Evolutionary conservation across 2,888 invertebrate species (phyloP).

Genomic region (Sympetrum striolatum): DNA sequence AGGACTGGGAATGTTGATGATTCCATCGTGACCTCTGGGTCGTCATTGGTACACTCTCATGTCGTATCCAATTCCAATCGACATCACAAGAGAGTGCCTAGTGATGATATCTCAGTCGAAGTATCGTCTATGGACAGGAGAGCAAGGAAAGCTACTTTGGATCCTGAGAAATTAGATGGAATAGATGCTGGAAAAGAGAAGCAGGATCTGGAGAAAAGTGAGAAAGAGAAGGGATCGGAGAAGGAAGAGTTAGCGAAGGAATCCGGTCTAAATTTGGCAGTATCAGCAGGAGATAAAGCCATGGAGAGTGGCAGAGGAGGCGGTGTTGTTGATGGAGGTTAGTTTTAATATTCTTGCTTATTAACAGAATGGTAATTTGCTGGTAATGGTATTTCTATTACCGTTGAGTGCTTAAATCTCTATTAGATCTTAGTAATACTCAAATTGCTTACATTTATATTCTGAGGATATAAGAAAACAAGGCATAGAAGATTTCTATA

Average conservation of each 20-base stretch:
- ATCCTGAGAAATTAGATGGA: constrained; percentile 21
- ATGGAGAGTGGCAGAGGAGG: constrained; percentile 17
- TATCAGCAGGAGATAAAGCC: constrained; percentile 17
- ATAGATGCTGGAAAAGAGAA: constrained; percentile 38
- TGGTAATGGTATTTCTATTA: background rate
- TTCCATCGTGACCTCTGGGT: background rate
- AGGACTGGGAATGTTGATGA: constrained; percentile 2
- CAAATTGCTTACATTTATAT: too few relatives aligned
- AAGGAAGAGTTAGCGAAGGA: constrained; percentile 2
- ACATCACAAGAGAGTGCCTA: constrained; percentile 14
- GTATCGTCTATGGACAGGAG: constrained; percentile 23
- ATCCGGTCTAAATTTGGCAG: background rate
- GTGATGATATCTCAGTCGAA: constrained; percentile 27
- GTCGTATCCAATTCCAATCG: constrained; percentile 11
- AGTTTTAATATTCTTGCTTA: background rate
- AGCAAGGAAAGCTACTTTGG: constrained; percentile 9
- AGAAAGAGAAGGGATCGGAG: constrained; percentile 21
- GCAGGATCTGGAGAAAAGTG: constrained; percentile 42
- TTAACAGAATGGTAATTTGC: background rate
- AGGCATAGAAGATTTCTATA: too few relatives aligned
- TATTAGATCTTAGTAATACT: too few relatives aligned
- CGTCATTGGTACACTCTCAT: constrained; percentile 8
- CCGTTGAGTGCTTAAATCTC: too few relatives aligned
- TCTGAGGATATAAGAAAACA: too few relatives aligned
- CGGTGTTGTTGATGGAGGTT: background rate